A percentile compares a stretch with the other conserved stretches of the same genome.
These are phyloP conservation scores for Pavo muticus DNA, from an alignment of 2,113 vertebrate genomes.

Conservation along the genomic window DNA sequence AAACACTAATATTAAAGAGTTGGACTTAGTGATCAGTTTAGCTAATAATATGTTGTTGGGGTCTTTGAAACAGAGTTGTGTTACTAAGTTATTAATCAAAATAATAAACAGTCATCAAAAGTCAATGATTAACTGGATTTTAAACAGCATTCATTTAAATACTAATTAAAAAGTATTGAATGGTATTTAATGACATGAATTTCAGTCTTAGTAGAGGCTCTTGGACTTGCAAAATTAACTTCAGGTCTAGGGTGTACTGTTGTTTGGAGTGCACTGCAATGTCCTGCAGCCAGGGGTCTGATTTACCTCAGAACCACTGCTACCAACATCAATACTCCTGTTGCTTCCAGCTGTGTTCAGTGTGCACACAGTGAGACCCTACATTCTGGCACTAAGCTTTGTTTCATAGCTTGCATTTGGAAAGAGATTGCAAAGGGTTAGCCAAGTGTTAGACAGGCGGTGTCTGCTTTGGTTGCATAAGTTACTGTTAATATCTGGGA, in stretches of 20 bases:
- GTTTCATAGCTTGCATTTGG: slow-evolving; percentile 47
- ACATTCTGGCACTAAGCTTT: not conserved
- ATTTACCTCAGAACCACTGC: not conserved
- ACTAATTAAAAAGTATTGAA: not conserved
- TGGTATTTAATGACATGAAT: not conserved
- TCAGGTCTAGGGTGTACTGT: not conserved
- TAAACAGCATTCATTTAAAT: not conserved
- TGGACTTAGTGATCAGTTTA: not conserved
- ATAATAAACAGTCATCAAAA: not conserved
- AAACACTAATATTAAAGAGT: not conserved
- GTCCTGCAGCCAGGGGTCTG: not conserved
- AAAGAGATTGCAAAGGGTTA: slow-evolving; percentile 54
- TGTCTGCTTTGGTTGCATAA: slow-evolving; percentile 38
- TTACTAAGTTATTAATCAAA: not conserved
- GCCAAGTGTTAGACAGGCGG: slow-evolving; percentile 65
- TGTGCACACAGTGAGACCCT: not conserved
- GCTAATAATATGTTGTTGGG: not conserved
- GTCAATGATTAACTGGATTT: not conserved
- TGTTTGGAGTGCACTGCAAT: not conserved
- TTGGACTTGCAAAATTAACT: not conserved
- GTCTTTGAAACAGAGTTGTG: not conserved
- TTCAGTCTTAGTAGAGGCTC: not conserved
- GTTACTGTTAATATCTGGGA: slow-evolving; percentile 48
- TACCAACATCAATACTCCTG: not conserved
- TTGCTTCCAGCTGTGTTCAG: not conserved